Conservation (phyloP, 2,797 vertebrate species). For the Anabas testudineus region DNA sequence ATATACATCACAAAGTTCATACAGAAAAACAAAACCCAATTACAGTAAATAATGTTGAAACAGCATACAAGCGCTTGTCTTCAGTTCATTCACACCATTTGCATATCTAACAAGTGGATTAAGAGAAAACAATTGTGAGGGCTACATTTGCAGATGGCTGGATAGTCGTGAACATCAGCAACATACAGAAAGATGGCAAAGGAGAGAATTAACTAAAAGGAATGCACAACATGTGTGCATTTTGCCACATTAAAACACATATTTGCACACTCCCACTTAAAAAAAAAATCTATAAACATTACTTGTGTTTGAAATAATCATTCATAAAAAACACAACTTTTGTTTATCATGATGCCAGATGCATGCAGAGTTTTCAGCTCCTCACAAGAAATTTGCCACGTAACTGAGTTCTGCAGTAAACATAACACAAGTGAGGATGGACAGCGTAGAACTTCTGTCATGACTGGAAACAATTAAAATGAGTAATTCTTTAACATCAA, state of each 20-base stretch:
- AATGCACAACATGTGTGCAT: constrained; percentile 84
- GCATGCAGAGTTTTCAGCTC: constrained; percentile 62
- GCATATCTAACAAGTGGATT: constrained; percentile 89
- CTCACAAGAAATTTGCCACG: constrained; percentile 57
- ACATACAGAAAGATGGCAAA: constrained; percentile 82
- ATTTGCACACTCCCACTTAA: constrained; percentile 94
- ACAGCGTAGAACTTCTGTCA: constrained; percentile 59
- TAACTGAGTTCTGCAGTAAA: constrained; percentile 47
- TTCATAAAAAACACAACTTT: constrained; percentile 79
- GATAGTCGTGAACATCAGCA: constrained; percentile 74
- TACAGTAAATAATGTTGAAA: constrained; percentile 97
- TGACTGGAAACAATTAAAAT: constrained; percentile 61
- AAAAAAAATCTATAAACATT: constrained; percentile 86
- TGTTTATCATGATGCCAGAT: constrained; percentile 70
- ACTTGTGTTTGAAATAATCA: constrained; percentile 86
- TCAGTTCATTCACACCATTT: constrained; percentile 88
- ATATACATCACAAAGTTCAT: constrained; percentile 98
- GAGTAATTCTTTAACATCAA: constrained; percentile 61
- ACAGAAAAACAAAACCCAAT: constrained; percentile 81
- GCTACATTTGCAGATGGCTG: constrained; percentile 88
- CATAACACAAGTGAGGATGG: constrained; percentile 57
- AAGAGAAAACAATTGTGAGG: constrained; percentile 81
- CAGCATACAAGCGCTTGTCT: constrained; percentile 91
- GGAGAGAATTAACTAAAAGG: constrained; percentile 83
- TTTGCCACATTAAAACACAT: constrained; percentile 90